These are phyloP conservation scores for Heteromormyrus szaboi DNA, from an alignment of 2,797 vertebrate genomes.

Conservation along the genomic window DNA sequence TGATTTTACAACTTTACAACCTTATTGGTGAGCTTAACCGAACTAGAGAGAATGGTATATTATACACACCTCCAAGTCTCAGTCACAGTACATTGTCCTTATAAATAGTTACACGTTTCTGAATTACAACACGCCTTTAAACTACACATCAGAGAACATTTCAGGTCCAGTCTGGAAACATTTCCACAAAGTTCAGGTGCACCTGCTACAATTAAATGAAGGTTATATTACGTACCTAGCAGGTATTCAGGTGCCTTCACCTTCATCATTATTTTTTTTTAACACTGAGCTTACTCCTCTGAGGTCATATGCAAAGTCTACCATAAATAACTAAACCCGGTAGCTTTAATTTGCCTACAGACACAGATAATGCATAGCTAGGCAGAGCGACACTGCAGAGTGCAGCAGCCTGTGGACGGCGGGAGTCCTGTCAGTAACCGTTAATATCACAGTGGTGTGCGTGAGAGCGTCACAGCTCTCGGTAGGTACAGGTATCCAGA, in stretches of 20 bases:
- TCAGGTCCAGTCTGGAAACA: not conserved
- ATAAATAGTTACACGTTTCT: conserved; percentile 62
- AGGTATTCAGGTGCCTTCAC: not conserved
- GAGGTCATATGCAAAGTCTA: not conserved
- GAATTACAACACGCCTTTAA: conserved; percentile 31
- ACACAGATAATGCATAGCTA: conserved; percentile 17
- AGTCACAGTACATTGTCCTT: conserved; percentile 50
- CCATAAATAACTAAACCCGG: not conserved
- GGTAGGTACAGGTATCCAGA: not conserved
- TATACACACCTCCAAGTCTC: conserved; percentile 52
- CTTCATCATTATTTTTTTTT: not conserved
- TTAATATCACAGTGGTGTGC: conserved; percentile 5
- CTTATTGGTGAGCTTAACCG: conserved; percentile 42
- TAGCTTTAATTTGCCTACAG: conserved; percentile 1
- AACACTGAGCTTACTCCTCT: not conserved
- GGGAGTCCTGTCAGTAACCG: not conserved
- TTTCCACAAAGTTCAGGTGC: not conserved
- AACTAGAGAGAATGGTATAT: conserved; percentile 34
- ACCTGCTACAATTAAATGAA: not conserved
- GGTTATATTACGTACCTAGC: not conserved
- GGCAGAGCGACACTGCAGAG: not conserved
- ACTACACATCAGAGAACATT: conserved; percentile 28
- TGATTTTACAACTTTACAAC: conserved; percentile 69
- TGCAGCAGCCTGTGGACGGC: not conserved
- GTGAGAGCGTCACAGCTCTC: not conserved